phyloP scores from a whole-genome alignment of 2,113 vertebrate species.

The cattle (Bos taurus) region ARS-UCD2.0 NC_037348.1:60415001-60415500 shows the following conservation, averaged over 20 bases:
- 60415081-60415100: background rate
- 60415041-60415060: background rate
- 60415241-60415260: background rate
- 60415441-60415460: background rate
- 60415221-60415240: background rate
- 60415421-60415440: background rate
- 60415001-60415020: background rate
- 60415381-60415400: background rate
- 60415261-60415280: background rate
- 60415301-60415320: background rate
- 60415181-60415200: background rate
- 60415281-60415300: background rate
- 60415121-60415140: background rate
- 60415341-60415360: background rate
- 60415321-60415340: background rate
- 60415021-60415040: background rate
- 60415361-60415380: background rate
- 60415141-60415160: background rate
- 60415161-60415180: background rate
- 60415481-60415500: accelerated
- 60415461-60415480: background rate
- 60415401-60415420: background rate
- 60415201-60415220: background rate
- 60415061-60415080: background rate
- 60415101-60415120: background rate